A percentile compares a stretch with the other conserved stretches of the same genome.
Evolutionary conservation across 2,113 vertebrate species (phyloP).

Genomic region (Otocyon megalotis): DNA sequence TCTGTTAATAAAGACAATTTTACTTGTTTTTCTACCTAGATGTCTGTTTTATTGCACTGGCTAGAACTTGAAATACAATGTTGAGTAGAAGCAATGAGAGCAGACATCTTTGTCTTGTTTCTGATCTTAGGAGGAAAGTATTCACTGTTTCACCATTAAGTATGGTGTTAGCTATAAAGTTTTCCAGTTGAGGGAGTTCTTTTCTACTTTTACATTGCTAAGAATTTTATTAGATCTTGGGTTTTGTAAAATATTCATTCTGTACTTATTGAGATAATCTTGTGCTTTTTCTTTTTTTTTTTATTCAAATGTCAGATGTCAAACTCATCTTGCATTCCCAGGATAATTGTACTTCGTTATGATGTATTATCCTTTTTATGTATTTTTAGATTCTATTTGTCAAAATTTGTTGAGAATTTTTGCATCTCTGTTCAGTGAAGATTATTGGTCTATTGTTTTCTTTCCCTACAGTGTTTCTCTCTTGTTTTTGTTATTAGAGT

Average conservation of each 20-base stretch:
- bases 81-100: not conserved
- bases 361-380: not conserved
- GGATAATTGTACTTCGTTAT: not conserved
- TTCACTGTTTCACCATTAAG: not conserved
- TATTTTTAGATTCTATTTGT: not conserved
- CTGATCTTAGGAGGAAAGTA: not conserved
- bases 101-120: not conserved
- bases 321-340: not conserved
- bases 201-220: not conserved
- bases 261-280: not conserved
- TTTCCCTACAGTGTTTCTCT: not conserved
- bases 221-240: not conserved
- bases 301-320: not conserved
- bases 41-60: not conserved
- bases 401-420: not conserved
- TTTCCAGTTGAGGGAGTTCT: not conserved
- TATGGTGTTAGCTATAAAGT: not conserved
- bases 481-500: not conserved
- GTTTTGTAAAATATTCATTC: slow-evolving; percentile 4
- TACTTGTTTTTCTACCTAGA: not conserved
- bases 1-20: not conserved
- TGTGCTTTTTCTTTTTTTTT: not conserved
- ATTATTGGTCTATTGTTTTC: not conserved
- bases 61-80: not conserved
- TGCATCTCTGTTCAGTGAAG: not conserved